These are phyloP conservation scores for Larimichthys crocea DNA, from an alignment of 2,113 vertebrate genomes.

Conservation along the genomic window DNA sequence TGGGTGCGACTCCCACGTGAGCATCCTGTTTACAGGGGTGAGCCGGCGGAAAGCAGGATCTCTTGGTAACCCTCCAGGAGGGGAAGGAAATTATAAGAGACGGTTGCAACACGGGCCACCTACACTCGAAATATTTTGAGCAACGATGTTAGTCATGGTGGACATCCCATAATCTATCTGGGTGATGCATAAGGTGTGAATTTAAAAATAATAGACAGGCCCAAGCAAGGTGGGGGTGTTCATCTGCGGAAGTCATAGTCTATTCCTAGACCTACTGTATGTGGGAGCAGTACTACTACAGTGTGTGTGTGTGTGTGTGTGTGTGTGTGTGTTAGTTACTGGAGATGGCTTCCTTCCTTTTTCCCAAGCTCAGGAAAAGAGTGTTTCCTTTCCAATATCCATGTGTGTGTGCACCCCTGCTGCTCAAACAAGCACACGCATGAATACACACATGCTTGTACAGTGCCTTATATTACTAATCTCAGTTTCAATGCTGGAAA, in stretches of 20 bases:
- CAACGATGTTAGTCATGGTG: slow-evolving; percentile 50
- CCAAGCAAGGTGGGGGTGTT: slow-evolving; percentile 55
- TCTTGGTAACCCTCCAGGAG: slow-evolving; percentile 23
- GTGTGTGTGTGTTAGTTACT: slow-evolving; percentile 59
- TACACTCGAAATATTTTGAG: slow-evolving; percentile 57
- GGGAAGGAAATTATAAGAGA: slow-evolving; percentile 42
- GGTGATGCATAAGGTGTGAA: slow-evolving; percentile 34
- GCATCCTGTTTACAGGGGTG: slow-evolving; percentile 75
- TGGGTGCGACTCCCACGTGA: slow-evolving; percentile 65
- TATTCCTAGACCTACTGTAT: slow-evolving; percentile 69
- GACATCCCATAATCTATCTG: slow-evolving; percentile 61
- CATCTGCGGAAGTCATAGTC: slow-evolving; percentile 46
- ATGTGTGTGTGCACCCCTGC: not conserved
- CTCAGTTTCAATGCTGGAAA: too few species aligned
- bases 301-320: slow-evolving; percentile 44
- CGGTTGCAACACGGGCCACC: slow-evolving; percentile 41
- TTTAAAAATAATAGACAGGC: slow-evolving; percentile 59
- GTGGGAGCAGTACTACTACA: slow-evolving; percentile 56
- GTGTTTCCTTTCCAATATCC: slow-evolving; percentile 48
- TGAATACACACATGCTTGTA: not conserved
- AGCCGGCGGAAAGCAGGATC: slow-evolving; percentile 25
- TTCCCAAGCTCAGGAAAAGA: slow-evolving; percentile 65
- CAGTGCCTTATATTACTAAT: too few species aligned
- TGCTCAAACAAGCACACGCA: slow-evolving; percentile 28
- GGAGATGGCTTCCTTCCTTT: slow-evolving; percentile 77